A percentile compares a stretch with the other conserved stretches of the same genome.
Conservation (phyloP, 1,140 invertebrate genomes). For the Eupristina koningsbergeri region DNA sequence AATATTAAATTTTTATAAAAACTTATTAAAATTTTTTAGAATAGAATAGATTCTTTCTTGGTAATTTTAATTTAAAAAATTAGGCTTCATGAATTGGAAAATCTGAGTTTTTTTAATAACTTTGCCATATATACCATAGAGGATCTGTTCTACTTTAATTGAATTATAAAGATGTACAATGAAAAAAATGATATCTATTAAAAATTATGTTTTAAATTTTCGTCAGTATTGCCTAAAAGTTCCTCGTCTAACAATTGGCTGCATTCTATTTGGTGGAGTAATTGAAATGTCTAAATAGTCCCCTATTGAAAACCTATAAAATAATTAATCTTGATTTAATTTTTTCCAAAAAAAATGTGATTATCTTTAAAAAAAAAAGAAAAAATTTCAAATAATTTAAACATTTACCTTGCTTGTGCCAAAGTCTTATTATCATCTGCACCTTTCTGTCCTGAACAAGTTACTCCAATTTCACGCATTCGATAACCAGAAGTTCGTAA, state of each 20-base stretch:
- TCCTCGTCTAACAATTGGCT: constrained; percentile 77
- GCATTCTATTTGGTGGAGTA: constrained; percentile 87
- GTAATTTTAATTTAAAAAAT: too few relatives aligned
- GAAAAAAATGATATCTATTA: too few relatives aligned
- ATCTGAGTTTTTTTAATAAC: too few relatives aligned
- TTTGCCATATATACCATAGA: too few relatives aligned
- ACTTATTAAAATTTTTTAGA: too few relatives aligned
- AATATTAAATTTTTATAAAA: constrained; percentile 23
- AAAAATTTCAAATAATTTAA: constrained; percentile 11
- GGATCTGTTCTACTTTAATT: too few relatives aligned
- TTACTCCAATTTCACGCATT: constrained; percentile 95
- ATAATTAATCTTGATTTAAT: constrained; percentile 24
- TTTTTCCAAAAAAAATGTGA: background rate
- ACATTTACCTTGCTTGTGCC: constrained; percentile 77
- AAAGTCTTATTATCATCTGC: constrained; percentile 93
- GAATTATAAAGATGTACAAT: too few relatives aligned
- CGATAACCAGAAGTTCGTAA: constrained; percentile 84
- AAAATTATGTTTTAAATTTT: constrained; percentile 64
- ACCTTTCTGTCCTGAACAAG: constrained; percentile 92
- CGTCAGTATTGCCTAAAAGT: constrained; percentile 73
- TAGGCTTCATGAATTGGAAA: too few relatives aligned
- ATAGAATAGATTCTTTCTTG: too few relatives aligned
- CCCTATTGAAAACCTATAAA: constrained; percentile 88
- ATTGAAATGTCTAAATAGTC: constrained; percentile 99
- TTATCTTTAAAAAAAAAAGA: background rate